Conservation (phyloP, 2,113 vertebrate species). For the Paratilapia polleni region DNA sequence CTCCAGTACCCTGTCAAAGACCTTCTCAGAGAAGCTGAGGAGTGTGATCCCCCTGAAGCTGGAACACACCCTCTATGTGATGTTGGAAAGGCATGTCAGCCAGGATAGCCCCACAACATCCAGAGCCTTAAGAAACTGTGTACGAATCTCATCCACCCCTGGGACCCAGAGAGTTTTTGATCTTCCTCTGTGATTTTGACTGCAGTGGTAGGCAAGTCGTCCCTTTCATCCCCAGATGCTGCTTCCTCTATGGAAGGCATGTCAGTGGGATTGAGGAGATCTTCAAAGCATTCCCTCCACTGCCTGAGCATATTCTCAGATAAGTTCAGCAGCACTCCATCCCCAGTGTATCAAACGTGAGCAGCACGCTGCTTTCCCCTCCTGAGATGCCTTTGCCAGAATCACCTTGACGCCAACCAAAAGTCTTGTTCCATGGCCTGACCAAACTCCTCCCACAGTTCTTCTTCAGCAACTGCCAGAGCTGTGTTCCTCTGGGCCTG, state of each 20-base stretch:
- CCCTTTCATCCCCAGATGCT: no score
- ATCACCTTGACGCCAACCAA: background rate
- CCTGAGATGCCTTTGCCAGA: background rate
- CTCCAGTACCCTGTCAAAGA: background rate
- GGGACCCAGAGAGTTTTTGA: background rate
- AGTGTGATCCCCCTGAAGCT: background rate
- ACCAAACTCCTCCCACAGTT: background rate
- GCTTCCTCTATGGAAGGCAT: no score
- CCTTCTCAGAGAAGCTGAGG: background rate
- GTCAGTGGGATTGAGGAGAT: no score
- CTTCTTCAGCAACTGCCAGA: background rate
- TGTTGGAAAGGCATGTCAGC: background rate
- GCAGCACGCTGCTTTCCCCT: no score
- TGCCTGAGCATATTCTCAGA: no score
- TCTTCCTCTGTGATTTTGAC: no score
- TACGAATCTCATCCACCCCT: background rate
- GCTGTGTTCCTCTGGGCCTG: background rate
- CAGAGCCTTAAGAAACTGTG: background rate
- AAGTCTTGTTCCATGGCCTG: background rate
- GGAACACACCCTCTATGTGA: background rate
- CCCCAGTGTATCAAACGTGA: no score
- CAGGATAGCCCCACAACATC: background rate
- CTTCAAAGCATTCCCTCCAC: no score
- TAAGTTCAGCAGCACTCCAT: no score
- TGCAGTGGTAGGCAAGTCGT: no score